Base-by-base conservation (phyloP, 2,888 invertebrate genomes). In the Ceraclea dissimilis region DNA sequence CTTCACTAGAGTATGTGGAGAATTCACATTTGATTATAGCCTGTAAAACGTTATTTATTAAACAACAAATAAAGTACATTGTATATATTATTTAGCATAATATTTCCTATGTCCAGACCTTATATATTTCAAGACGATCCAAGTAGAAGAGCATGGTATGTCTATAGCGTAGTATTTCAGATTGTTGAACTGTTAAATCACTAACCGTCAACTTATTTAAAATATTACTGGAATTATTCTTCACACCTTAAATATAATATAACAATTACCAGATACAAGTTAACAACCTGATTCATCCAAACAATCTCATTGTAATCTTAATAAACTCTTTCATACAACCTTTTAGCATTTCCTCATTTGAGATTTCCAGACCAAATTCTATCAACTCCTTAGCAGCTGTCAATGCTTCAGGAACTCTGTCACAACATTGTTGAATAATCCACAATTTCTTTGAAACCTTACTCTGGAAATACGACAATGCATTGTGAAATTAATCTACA, bases 371-470 rank as follows among this genome's bases (percentile, higher is more conserved):
- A 0, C 90, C 90, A 67, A 86, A 89, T 64, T 84, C 76, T n/a
- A 90, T 72, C 31, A 90, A 72, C 64, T 85, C 84, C 59, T 79
- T 76, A 44, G 87, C 85, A n/a, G 88, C 86, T 61, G 82, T 80
- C 57, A 88, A 71, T 44, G 82, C 82, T 65, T 86, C 85, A 0
- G 90, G 88, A 59, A 90, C 81, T 52, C 88, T 71, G 66, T 86
- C 85, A 62, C 86, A 76, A 66, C 90, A 90, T 70, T 90, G 89
- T 66, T 86, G 84, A n/a, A 90, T 75, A 44, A 88, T 86, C 89
- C 89, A 90, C 26, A 82, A 80, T 66, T 85, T 79, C 70, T 88
- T 87, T 1, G 80, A 81, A 51, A 90, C 85, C 76, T 88, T 89
- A 62, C 84, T 83, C 84, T 85, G 64, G 18, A 66, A 66, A 13